Evolutionary conservation across 2,797 vertebrate genomes (phyloP).

Genomic region (Hipposideros larvatus): DNA sequence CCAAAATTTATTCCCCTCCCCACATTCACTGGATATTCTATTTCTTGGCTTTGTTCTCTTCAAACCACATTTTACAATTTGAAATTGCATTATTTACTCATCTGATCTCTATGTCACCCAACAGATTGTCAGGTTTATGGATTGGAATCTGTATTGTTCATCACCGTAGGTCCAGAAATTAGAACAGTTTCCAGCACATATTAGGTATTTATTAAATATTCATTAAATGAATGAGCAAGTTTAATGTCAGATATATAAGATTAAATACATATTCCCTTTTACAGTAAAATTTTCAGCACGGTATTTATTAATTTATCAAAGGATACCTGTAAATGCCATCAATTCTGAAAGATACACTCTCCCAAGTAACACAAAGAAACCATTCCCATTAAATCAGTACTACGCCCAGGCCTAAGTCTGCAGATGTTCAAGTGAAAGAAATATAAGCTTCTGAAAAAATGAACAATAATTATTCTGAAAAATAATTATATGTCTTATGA

Average conservation of each 20-base stretch:
- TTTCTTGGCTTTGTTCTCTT: constrained; percentile 54
- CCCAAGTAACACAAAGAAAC: neutral
- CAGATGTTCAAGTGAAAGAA: constrained; percentile 53
- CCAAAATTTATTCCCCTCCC: neutral
- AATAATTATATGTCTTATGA: constrained; percentile 27
- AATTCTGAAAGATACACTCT: neutral
- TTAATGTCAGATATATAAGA: constrained; percentile 34
- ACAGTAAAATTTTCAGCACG: constrained; percentile 21
- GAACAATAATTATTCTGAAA: constrained; percentile 48
- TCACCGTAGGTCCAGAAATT: neutral
- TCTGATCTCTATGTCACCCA: constrained; percentile 21
- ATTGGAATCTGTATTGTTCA: neutral
- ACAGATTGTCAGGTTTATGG: neutral
- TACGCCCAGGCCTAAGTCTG: neutral
- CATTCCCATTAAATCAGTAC: constrained; percentile 25
- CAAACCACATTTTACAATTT: neutral
- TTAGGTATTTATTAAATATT: constrained; percentile 30
- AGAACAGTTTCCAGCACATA: neutral
- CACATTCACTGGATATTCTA: neutral
- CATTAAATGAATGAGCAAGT: constrained; percentile 29
- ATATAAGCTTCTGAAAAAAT: constrained; percentile 58
- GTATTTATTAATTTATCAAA: constrained; percentile 44
- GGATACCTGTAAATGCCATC: neutral
- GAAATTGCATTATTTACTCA: constrained; percentile 36
- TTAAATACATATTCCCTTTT: constrained; percentile 54